Evolutionary conservation across 2,113 vertebrate genomes (phyloP).

Genomic region (Zosterops pallidus): DNA sequence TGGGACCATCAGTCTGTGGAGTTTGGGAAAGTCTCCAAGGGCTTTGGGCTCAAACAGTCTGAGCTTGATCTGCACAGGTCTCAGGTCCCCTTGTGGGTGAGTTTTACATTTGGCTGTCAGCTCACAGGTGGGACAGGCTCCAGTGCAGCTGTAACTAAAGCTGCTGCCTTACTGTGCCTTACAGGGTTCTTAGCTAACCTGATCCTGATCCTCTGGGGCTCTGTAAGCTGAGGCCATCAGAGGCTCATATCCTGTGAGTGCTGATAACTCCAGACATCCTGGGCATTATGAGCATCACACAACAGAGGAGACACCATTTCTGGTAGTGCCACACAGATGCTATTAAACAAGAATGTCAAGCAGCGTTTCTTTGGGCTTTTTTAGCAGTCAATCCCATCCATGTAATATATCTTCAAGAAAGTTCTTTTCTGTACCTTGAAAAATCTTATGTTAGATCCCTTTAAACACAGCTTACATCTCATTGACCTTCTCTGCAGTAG

Average conservation of each 20-base stretch:
- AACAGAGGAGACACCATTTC: not conserved
- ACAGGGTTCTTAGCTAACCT: not conserved
- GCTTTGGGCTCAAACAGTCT: not conserved
- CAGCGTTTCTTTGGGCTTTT: not conserved
- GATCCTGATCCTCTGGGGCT: not conserved
- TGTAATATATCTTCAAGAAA: not conserved
- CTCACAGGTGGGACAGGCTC: not conserved
- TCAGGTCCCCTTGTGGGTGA: fast-evolving
- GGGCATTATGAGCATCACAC: not conserved
- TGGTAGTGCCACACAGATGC: not conserved
- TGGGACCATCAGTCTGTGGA: fast-evolving
- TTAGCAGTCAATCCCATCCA: not conserved
- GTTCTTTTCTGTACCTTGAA: not conserved
- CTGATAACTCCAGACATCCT: not conserved
- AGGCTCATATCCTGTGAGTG: not conserved
- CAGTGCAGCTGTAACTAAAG: not conserved
- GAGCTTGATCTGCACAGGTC: not conserved
- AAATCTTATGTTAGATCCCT: not conserved
- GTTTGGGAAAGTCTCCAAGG: not conserved
- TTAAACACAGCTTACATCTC: not conserved
- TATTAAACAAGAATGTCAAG: not conserved
- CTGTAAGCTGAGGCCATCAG: not conserved
- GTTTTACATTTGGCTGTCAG: not conserved
- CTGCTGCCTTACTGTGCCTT: not conserved
- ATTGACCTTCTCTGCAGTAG: not conserved